A percentile compares a stretch with the other conserved stretches of the same genome.
phyloP scores from a whole-genome alignment of 1,140 invertebrate genomes.

The Hyphantria cunea region DNA sequence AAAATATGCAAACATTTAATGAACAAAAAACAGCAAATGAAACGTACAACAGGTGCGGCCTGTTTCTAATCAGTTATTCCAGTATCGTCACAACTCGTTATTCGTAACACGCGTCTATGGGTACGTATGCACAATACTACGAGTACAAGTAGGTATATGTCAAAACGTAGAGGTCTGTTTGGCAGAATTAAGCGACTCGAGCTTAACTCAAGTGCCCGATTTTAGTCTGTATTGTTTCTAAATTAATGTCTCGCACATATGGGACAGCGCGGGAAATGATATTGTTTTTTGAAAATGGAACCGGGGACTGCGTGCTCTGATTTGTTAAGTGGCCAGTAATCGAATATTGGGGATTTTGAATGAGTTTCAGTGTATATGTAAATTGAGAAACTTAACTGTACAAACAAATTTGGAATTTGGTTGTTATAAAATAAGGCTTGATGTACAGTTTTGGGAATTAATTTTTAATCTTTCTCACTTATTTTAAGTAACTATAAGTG shows the following conservation, averaged over 20 bases:
- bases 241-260: not conserved
- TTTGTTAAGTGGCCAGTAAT: not conserved
- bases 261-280: not conserved
- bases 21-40: conserved; percentile 28
- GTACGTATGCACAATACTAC: conserved; percentile 3
- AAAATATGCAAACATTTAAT: conserved; percentile 25
- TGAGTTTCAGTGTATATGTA: too few relatives aligned
- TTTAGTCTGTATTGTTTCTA: conserved; percentile 11
- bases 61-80: conserved; percentile 49
- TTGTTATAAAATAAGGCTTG: too few relatives aligned
- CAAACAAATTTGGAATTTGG: too few relatives aligned
- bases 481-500: too few relatives aligned
- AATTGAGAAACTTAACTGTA: too few relatives aligned
- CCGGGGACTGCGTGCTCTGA: not conserved
- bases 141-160: conserved; percentile 50
- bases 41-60: conserved; percentile 46
- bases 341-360: too few relatives aligned
- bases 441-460: too few relatives aligned
- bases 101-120: conserved; percentile 40
- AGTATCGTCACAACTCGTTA: conserved; percentile 51
- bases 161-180: conserved; percentile 49
- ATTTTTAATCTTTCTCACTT: too few relatives aligned
- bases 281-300: not conserved
- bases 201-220: conserved; percentile 18
- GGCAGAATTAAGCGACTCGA: conserved; percentile 47